These are phyloP conservation scores for Leucoptera coffeella DNA, from an alignment of 2,888 invertebrate genomes.

Conservation along the genomic window DNA sequence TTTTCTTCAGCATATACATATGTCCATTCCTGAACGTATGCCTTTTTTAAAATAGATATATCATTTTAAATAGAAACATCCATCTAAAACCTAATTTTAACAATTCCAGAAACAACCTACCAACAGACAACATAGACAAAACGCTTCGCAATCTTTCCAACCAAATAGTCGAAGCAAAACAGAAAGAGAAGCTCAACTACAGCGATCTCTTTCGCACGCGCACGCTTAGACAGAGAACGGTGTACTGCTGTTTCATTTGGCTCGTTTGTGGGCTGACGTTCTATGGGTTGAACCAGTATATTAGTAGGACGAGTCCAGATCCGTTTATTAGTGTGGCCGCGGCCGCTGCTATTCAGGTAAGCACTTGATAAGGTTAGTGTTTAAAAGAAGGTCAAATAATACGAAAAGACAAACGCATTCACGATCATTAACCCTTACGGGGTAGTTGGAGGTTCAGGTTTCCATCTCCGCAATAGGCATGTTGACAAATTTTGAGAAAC, in stretches of 20 bases:
- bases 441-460: too few species aligned
- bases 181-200: slow-evolving; percentile 38
- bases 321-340: slow-evolving; percentile 75
- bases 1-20: too few species aligned
- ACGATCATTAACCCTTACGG: too few species aligned
- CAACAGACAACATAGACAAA: slow-evolving; percentile 36
- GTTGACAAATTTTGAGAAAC: too few species aligned
- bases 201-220: slow-evolving; percentile 59
- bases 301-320: slow-evolving; percentile 70
- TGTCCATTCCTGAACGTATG: too few species aligned
- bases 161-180: slow-evolving; percentile 13
- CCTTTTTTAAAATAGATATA: too few species aligned
- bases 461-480: too few species aligned
- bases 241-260: slow-evolving; percentile 68
- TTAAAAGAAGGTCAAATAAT: too few species aligned
- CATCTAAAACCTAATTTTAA: too few species aligned
- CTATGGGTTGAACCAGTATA: slow-evolving; percentile 80
- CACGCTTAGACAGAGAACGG: slow-evolving; percentile 57
- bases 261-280: slow-evolving; percentile 75
- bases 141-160: slow-evolving; percentile 24
- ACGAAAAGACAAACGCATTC: too few species aligned
- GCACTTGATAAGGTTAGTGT: background rate
- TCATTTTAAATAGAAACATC: too few species aligned
- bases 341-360: slow-evolving; percentile 43
- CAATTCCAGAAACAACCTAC: slow-evolving; percentile 36